phyloP scores from a whole-genome alignment of 2,113 vertebrate genomes.

The Cromileptes altivelis region DNA sequence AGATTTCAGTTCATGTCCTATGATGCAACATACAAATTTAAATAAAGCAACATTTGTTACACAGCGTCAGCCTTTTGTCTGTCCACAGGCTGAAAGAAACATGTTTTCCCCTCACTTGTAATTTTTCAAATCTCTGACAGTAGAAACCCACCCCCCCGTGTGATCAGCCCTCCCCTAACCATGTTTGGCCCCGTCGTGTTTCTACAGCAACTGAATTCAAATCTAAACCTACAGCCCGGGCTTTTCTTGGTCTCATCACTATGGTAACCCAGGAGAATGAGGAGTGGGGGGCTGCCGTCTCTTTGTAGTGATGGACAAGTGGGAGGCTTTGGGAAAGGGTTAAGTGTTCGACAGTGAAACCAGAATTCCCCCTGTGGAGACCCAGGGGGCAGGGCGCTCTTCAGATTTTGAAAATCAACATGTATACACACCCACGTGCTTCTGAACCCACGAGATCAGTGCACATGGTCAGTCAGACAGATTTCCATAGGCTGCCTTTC shows the following conservation, averaged over 20 bases:
- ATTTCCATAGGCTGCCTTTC: constrained; percentile 39
- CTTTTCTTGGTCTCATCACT: constrained; percentile 77
- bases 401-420: constrained; percentile 82
- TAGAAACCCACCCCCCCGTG: constrained; percentile 44
- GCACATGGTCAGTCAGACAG: constrained; percentile 14
- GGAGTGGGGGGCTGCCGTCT: constrained; percentile 56
- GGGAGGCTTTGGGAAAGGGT: constrained; percentile 77
- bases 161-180: constrained; percentile 47
- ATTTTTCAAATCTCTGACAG: constrained; percentile 81
- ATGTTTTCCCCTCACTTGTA: constrained; percentile 54
- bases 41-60: constrained; percentile 77
- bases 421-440: constrained; percentile 64
- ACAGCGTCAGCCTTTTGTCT: constrained; percentile 66
- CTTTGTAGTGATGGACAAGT: constrained; percentile 79
- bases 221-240: constrained; percentile 81
- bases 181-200: constrained; percentile 64
- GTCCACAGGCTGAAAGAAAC: constrained; percentile 72
- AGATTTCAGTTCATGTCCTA: constrained; percentile 46
- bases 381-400: constrained; percentile 58
- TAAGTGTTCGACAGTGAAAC: constrained; percentile 77
- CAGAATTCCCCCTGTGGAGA: constrained; percentile 53
- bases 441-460: constrained; percentile 36
- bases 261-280: constrained; percentile 85
- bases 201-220: constrained; percentile 86
- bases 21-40: constrained; percentile 66